Conservation (phyloP, 2,113 vertebrate species). For the Gulo gulo region DNA sequence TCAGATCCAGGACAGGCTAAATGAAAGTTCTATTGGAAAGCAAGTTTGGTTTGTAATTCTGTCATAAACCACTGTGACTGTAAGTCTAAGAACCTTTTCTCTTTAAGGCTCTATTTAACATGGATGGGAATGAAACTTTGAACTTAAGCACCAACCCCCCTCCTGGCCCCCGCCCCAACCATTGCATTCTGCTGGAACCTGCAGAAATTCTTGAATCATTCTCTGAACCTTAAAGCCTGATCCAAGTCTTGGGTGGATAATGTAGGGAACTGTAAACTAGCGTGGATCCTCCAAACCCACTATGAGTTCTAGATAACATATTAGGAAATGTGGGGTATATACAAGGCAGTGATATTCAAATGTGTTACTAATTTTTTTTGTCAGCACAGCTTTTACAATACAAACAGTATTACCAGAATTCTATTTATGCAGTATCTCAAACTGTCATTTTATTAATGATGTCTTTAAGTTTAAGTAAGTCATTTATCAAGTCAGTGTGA, state of each 20-base stretch:
- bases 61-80: not conserved
- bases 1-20: not conserved
- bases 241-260: not conserved
- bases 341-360: not conserved
- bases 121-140: not conserved
- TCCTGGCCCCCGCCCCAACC: too few relatives aligned
- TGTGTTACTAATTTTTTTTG: not conserved
- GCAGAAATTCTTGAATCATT: not conserved
- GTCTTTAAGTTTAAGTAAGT: slow-evolving; percentile 14
- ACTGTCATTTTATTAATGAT: slow-evolving; percentile 26
- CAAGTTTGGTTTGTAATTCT: not conserved
- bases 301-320: not conserved
- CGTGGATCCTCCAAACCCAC: not conserved
- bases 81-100: not conserved
- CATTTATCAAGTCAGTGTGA: slow-evolving; percentile 2
- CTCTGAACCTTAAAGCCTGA: not conserved
- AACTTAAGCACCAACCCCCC: not conserved
- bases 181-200: not conserved
- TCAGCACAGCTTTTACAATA: slow-evolving; percentile 9
- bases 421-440: slow-evolving; percentile 5
- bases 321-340: not conserved
- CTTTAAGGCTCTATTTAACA: not conserved
- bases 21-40: not conserved
- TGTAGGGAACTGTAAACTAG: not conserved
- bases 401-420: not conserved